These are phyloP conservation scores for Drosophila sp. DNA, from an alignment of 1,140 invertebrate species.

Conservation along the genomic window DNA sequence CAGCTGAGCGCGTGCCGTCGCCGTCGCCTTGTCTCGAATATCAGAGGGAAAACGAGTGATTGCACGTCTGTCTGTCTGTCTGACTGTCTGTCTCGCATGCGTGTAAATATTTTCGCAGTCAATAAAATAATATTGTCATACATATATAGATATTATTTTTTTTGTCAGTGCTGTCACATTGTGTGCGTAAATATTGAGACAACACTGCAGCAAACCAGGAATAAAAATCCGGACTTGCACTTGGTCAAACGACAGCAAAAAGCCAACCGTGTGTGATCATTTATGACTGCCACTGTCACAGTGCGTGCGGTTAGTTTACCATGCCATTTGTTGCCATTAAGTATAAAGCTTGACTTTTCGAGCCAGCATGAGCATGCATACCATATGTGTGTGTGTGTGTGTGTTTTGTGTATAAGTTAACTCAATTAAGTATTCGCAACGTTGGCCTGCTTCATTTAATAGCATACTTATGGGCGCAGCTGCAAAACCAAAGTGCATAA, in stretches of 20 bases:
- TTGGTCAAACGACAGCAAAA: conserved; percentile 50
- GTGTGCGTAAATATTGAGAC: conserved; percentile 74
- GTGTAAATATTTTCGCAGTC: conserved; percentile 82
- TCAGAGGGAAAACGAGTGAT: conserved; percentile 10
- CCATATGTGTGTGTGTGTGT: conserved; percentile 28
- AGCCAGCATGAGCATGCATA: background rate
- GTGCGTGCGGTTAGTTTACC: conserved; percentile 65
- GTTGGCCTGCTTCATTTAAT: conserved; percentile 8
- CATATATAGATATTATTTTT: conserved; percentile 50
- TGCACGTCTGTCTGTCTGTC: background rate
- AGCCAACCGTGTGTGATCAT: conserved; percentile 49
- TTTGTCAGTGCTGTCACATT: conserved; percentile 41
- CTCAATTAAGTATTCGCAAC: conserved; percentile 64
- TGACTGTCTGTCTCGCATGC: conserved; percentile 44
- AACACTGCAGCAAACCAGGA: conserved; percentile 64
- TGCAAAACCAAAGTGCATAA: conserved; percentile 21
- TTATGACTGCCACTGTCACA: conserved; percentile 50
- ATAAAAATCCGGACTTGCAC: conserved; percentile 68
- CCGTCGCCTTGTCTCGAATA: conserved; percentile 41
- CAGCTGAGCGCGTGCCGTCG: conserved; percentile 50
- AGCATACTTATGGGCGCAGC: conserved; percentile 34
- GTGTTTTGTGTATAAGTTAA: conserved; percentile 28
- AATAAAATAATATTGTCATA: conserved; percentile 84
- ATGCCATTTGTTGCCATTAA: conserved; percentile 52
- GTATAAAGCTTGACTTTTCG: conserved; percentile 49